Evolutionary conservation across 2,113 vertebrate species (phyloP).

Genomic region (Sminthopsis crassicaudata): DNA sequence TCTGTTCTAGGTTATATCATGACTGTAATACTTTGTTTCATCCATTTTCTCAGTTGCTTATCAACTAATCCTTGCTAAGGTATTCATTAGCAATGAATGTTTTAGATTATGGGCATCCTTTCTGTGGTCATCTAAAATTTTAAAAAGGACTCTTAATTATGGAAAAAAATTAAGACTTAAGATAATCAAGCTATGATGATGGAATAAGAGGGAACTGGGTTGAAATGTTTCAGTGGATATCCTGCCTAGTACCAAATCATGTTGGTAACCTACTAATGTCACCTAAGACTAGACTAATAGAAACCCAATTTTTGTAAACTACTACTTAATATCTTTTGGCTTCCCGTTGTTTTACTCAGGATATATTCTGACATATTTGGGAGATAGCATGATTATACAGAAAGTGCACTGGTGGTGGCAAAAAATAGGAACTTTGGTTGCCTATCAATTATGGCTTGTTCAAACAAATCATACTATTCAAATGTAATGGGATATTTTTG

Average conservation of each 20-base stretch:
- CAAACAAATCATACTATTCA: not conserved
- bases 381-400: not conserved
- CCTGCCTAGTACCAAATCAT: not conserved
- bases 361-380: not conserved
- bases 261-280: too few species aligned
- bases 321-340: not conserved
- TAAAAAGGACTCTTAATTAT: not conserved
- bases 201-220: not conserved
- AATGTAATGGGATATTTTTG: not conserved
- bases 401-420: not conserved
- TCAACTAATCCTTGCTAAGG: constrained; percentile 24
- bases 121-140: not conserved
- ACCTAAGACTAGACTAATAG: not conserved
- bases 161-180: not conserved
- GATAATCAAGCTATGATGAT: not conserved
- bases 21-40: constrained; percentile 7
- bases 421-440: not conserved
- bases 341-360: not conserved
- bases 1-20: too few species aligned
- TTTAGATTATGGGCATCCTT: not conserved
- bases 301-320: not conserved
- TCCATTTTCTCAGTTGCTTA: constrained; percentile 1
- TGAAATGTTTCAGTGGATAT: not conserved
- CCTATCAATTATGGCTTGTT: not conserved
- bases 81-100: not conserved